These are phyloP conservation scores for Cossypha dichroa DNA, from an alignment of 2,797 vertebrate genomes.

Conservation along the genomic window DNA sequence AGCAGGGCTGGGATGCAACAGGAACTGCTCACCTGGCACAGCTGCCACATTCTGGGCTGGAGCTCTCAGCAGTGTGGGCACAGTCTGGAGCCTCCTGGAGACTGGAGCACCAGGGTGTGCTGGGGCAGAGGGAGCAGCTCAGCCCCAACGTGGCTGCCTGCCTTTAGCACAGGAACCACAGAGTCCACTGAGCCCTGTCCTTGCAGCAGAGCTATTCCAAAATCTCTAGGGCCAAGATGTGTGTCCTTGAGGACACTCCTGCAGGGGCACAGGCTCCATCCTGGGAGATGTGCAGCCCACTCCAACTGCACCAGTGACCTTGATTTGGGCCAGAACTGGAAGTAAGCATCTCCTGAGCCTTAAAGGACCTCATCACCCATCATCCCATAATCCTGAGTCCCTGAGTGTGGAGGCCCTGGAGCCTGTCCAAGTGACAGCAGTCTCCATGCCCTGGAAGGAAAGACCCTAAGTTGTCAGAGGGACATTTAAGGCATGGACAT, in stretches of 20 bases:
- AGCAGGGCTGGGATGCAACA: not conserved
- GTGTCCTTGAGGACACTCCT: not conserved
- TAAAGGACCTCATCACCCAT: not conserved
- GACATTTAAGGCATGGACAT: too few species aligned
- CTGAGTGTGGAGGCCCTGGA: not conserved
- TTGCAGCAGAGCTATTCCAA: not conserved
- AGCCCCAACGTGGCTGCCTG: accelerated
- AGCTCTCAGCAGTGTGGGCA: accelerated
- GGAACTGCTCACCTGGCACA: accelerated
- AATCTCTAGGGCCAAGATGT: not conserved
- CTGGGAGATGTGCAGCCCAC: not conserved
- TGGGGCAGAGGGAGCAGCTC: not conserved
- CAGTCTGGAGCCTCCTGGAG: not conserved
- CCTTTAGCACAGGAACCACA: accelerated
- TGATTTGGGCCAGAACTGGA: not conserved
- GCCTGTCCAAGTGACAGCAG: too few species aligned
- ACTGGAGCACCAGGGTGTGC: accelerated
- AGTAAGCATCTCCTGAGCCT: not conserved
- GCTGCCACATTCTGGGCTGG: accelerated
- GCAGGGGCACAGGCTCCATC: not conserved
- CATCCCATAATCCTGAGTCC: not conserved
- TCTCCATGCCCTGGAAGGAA: too few species aligned
- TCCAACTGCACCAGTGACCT: not conserved
- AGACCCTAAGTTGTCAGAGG: too few species aligned
- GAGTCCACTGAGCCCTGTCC: not conserved